phyloP scores from a whole-genome alignment of 2,113 vertebrate species.

The Pachypanchax playfairii region DNA sequence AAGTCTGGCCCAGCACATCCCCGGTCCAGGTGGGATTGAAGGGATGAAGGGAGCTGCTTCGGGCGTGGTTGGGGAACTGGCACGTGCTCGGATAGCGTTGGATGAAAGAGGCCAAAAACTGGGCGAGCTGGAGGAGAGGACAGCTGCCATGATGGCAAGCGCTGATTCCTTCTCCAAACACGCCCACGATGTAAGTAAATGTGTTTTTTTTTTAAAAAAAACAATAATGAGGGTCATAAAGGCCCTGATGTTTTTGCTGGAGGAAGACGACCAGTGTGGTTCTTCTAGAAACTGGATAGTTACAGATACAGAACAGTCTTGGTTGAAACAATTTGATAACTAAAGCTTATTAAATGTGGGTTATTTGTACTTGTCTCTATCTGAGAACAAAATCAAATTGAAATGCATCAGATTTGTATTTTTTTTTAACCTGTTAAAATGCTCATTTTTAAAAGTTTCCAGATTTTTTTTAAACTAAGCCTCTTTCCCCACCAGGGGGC shows the following conservation, averaged over 20 bases:
- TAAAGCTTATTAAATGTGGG: not conserved
- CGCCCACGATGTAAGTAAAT: conserved; percentile 87
- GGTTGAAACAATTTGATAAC: not conserved
- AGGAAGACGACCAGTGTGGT: not conserved
- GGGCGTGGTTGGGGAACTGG: conserved; percentile 92
- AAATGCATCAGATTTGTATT: too few species aligned
- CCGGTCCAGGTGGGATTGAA: conserved; percentile 93
- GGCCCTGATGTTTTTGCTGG: not conserved
- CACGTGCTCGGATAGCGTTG: conserved; percentile 91
- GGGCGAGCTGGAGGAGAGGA: conserved; percentile 93
- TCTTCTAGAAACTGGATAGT: too few species aligned
- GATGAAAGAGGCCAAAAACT: conserved; percentile 98
- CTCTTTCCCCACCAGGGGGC: conserved; percentile 34
- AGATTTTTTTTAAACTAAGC: not conserved
- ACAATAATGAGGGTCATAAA: too few species aligned
- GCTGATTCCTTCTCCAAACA: conserved; percentile 98
- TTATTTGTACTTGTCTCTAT: too few species aligned
- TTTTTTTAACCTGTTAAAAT: too few species aligned
- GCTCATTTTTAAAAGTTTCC: too few species aligned
- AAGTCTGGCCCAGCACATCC: conserved; percentile 96
- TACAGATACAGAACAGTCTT: not conserved
- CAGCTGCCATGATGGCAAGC: conserved; percentile 95
- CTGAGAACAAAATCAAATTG: too few species aligned
- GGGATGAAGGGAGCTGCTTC: conserved; percentile 97
- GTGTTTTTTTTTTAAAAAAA: too few species aligned